phyloP scores from a whole-genome alignment of 2,113 vertebrate genomes.

The Mionectes macconnelli region DNA sequence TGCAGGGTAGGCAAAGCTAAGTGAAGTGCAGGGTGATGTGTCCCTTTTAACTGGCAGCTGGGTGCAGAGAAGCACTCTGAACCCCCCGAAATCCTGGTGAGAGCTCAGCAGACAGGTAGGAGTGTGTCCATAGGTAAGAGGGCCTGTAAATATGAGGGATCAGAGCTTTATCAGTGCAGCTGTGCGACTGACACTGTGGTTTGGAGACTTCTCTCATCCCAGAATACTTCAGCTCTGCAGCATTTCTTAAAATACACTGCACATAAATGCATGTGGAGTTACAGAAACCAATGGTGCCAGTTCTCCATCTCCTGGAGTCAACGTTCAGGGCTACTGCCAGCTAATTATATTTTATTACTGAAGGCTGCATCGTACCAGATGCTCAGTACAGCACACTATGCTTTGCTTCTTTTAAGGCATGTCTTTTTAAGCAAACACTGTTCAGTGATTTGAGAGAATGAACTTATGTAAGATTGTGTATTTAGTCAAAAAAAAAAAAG shows the following conservation, averaged over 20 bases:
- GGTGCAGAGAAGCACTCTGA: neutral
- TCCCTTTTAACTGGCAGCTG: neutral
- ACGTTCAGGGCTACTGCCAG: neutral
- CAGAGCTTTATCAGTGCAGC: neutral
- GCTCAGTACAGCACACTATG: neutral
- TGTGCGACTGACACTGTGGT: neutral
- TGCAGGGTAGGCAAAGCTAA: neutral
- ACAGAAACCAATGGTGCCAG: neutral
- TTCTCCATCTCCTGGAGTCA: neutral
- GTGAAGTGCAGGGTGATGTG: neutral
- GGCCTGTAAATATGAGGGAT: neutral
- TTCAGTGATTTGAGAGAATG: neutral
- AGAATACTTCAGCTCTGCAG: neutral
- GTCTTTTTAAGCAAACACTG: neutral
- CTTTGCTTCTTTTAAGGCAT: neutral
- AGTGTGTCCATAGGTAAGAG: neutral
- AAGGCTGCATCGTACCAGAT: accelerated
- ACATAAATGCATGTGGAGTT: neutral
- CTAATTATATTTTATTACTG: neutral
- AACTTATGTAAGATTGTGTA: neutral
- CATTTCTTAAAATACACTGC: neutral
- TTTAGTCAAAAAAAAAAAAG: neutral
- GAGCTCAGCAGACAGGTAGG: neutral
- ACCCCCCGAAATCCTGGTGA: accelerated
- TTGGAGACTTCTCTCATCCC: neutral